A percentile compares a stretch with the other conserved stretches of the same genome.
Conservation (phyloP, 2,797 vertebrate genomes). For the Hirundo rustica region DNA sequence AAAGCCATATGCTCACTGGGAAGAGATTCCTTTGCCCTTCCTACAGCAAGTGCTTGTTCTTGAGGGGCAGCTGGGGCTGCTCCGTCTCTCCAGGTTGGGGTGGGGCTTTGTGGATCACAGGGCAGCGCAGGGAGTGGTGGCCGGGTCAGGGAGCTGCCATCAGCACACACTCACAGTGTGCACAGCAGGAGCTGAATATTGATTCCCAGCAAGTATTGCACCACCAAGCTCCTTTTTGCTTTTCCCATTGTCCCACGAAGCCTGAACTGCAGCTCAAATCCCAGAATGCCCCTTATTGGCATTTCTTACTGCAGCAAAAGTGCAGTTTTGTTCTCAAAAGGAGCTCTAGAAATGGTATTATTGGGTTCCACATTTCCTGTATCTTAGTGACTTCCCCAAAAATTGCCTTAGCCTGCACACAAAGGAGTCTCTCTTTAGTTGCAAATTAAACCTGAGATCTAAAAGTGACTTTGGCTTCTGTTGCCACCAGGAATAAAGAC, state of each 20-base stretch:
- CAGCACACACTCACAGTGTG: not conserved
- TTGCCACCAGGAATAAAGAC: not conserved
- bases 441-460: slow-evolving; percentile 11
- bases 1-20: not conserved
- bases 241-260: accelerated
- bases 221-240: not conserved
- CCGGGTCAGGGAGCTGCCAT: not conserved
- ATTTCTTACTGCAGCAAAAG: not conserved
- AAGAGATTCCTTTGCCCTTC: not conserved
- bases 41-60: accelerated
- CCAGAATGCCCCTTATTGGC: not conserved
- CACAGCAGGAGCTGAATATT: not conserved
- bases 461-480: not conserved
- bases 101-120: not conserved
- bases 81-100: accelerated
- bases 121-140: not conserved
- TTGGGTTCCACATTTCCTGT: not conserved
- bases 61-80: not conserved
- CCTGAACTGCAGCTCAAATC: not conserved
- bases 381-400: not conserved
- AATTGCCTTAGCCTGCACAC: not conserved
- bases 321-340: not conserved
- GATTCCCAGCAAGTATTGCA: not conserved
- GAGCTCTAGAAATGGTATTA: not conserved
- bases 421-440: not conserved